Evolutionary conservation across 2,797 vertebrate genomes (phyloP).

Genomic region (Rhinogobio ventralis): DNA sequence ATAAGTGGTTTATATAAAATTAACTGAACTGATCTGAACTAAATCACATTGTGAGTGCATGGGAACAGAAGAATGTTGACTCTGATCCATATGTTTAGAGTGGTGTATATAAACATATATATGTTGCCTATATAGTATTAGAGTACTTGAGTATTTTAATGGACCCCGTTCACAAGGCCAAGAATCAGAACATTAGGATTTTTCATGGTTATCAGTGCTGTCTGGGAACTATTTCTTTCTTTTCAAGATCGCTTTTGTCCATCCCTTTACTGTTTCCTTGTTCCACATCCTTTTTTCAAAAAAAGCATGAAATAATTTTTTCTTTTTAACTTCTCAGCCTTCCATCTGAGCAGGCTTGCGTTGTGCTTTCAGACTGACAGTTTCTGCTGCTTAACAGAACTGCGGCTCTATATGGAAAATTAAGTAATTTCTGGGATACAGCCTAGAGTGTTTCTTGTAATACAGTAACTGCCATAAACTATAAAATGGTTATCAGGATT

Average conservation of each 20-base stretch:
- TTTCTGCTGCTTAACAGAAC: background rate
- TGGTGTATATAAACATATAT: background rate
- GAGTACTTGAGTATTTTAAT: background rate
- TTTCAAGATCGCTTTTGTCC: background rate
- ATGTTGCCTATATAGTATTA: background rate
- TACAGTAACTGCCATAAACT: slow-evolving; percentile 5
- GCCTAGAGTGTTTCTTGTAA: background rate
- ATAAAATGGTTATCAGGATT: background rate
- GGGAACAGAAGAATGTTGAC: background rate
- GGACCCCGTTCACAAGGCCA: background rate
- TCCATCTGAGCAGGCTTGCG: background rate
- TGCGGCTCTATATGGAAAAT: background rate
- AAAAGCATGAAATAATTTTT: background rate
- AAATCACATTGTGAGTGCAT: background rate
- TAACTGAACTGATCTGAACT: background rate
- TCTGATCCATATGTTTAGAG: background rate
- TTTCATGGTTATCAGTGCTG: background rate
- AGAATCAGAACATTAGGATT: background rate
- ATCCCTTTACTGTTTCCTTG: background rate
- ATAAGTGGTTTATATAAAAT: background rate
- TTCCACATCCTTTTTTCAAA: background rate
- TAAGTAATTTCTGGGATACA: background rate
- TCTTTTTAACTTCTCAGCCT: slow-evolving; percentile 1
- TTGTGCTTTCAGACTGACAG: background rate
- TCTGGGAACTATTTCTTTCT: background rate